Conservation (phyloP, 2,888 invertebrate genomes). For the Agrilus mali region DNA sequence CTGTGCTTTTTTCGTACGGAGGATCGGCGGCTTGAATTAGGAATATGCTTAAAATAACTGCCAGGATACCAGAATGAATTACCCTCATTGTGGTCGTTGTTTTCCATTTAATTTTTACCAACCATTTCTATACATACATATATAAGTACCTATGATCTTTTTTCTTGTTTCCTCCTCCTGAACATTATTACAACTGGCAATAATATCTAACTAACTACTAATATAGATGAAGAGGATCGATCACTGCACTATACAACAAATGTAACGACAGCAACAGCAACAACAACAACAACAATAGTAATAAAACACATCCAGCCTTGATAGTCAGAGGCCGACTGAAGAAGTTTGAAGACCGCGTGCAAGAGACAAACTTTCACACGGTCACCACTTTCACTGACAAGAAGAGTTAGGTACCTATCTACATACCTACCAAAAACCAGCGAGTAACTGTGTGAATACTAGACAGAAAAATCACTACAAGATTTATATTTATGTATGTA, state of each 20-base stretch:
- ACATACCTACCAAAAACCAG: too few relatives aligned
- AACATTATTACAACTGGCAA: background rate
- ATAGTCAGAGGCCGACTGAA: slow-evolving; percentile 31
- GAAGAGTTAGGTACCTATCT: too few relatives aligned
- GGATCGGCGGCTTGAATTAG: slow-evolving; percentile 34
- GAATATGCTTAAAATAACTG: slow-evolving; percentile 31
- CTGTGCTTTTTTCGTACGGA: slow-evolving; percentile 22
- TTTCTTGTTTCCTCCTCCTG: too few relatives aligned
- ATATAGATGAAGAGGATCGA: too few relatives aligned
- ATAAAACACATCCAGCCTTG: slow-evolving; percentile 30
- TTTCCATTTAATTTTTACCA: slow-evolving; percentile 19
- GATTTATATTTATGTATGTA: too few relatives aligned
- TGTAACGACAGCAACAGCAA: slow-evolving; percentile 14
- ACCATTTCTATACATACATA: slow-evolving; percentile 4
- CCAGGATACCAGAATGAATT: slow-evolving; percentile 31
- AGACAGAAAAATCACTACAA: too few relatives aligned
- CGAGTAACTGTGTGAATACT: too few relatives aligned
- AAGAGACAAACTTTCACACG: slow-evolving; percentile 34
- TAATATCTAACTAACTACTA: too few relatives aligned
- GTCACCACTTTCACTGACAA: slow-evolving; percentile 32
- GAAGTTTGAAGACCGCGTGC: slow-evolving; percentile 26
- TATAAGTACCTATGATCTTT: background rate
- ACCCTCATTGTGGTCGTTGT: slow-evolving; percentile 28
- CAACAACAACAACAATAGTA: slow-evolving; percentile 23
- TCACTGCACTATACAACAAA: too few relatives aligned